Evolutionary conservation across 1,140 invertebrate species (phyloP).

Genomic region (Neodiprion fabricii): DNA sequence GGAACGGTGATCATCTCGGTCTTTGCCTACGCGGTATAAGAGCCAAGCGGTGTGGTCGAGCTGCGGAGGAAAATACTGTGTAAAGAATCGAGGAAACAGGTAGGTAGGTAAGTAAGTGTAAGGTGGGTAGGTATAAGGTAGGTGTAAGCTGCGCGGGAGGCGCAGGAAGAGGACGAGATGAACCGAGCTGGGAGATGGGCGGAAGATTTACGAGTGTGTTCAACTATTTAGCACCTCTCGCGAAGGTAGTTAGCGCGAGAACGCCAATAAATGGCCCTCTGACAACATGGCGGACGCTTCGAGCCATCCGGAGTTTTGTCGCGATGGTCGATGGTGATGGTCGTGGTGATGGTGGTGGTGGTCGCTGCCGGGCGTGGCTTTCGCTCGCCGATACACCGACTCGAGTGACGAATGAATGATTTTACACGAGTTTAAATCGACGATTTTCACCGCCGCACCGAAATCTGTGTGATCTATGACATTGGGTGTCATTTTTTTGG

Average conservation of each 20-base stretch:
- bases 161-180: not conserved
- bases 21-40: too few relatives aligned
- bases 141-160: not conserved
- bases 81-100: not conserved
- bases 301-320: not conserved
- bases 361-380: not conserved
- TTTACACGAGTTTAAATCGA: not conserved
- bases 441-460: too few relatives aligned
- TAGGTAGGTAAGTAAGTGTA: not conserved
- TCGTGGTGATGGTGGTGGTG: slow-evolving; percentile 5
- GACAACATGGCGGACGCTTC: slow-evolving; percentile 45
- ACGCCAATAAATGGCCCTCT: slow-evolving; percentile 49
- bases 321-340: slow-evolving; percentile 17
- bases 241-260: slow-evolving; percentile 47
- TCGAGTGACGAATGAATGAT: not conserved
- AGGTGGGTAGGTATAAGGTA: not conserved
- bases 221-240: slow-evolving; percentile 48
- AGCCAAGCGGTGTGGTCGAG: too few relatives aligned
- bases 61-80: too few relatives aligned
- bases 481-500: too few relatives aligned
- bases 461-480: too few relatives aligned
- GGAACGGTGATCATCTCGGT: too few relatives aligned
- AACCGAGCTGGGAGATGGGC: not conserved
- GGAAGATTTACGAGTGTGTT: slow-evolving; percentile 53
- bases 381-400: not conserved